These are phyloP conservation scores for Cecidostiba fungosa DNA, from an alignment of 2,888 invertebrate genomes.

Conservation along the genomic window DNA sequence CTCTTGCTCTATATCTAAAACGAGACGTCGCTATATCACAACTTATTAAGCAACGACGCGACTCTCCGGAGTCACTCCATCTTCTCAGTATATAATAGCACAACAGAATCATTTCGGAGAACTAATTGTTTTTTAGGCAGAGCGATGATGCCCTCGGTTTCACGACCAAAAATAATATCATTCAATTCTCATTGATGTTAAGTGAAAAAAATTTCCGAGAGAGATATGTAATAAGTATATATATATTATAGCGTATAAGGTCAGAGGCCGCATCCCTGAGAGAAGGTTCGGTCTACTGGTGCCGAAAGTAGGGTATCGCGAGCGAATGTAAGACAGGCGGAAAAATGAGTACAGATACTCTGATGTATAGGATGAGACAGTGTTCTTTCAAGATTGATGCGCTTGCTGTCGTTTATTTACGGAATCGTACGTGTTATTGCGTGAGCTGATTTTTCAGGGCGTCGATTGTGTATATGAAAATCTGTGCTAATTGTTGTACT, in stretches of 20 bases:
- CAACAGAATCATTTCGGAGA: neutral
- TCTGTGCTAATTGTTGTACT: too few relatives aligned
- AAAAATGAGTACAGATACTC: conserved; percentile 1
- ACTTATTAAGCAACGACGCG: neutral
- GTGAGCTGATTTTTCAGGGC: neutral
- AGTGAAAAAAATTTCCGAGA: neutral
- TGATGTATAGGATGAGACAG: neutral
- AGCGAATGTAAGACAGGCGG: conserved; percentile 1
- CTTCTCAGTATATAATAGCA: neutral
- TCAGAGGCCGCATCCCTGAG: conserved; percentile 59
- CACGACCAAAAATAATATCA: neutral
- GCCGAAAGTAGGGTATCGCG: conserved; percentile 60
- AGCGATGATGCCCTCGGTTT: neutral
- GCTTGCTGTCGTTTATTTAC: neutral
- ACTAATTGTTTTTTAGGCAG: neutral
- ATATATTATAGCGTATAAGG: conserved; percentile 6
- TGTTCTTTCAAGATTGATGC: conserved; percentile 38
- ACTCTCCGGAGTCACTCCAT: neutral
- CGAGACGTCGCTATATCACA: neutral
- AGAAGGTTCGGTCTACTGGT: conserved; percentile 56
- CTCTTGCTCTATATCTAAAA: neutral
- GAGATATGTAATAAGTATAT: neutral
- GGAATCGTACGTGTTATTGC: too few relatives aligned
- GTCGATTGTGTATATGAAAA: too few relatives aligned
- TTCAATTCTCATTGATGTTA: neutral